Conservation (phyloP, 2,113 vertebrate species). For the Polyodon spathula region DNA sequence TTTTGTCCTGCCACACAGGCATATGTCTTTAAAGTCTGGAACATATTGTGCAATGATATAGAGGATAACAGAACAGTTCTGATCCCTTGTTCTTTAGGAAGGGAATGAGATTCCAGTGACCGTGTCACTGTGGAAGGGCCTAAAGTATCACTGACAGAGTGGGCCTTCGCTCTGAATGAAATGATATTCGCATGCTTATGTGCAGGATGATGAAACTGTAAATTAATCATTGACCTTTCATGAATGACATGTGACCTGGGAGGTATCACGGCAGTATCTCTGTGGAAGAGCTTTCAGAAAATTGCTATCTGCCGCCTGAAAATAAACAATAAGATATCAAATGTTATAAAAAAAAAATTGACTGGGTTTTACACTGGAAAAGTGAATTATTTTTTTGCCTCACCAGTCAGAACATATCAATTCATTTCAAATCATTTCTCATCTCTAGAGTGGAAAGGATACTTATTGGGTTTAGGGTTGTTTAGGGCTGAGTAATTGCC, state of each 20-base stretch:
- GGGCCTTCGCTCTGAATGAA: slow-evolving; percentile 36
- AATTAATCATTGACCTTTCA: slow-evolving; percentile 77
- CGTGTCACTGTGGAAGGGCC: no score
- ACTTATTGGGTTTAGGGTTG: slow-evolving; percentile 35
- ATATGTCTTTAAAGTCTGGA: no score
- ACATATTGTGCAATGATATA: no score
- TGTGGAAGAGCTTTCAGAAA: slow-evolving; percentile 61
- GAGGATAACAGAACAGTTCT: no score
- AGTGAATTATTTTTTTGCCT: slow-evolving; percentile 65
- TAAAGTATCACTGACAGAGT: no score
- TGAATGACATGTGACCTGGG: slow-evolving; percentile 77
- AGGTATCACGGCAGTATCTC: slow-evolving; percentile 65
- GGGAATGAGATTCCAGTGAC: no score
- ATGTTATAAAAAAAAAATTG: slow-evolving; percentile 71
- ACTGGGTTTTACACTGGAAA: slow-evolving; percentile 66
- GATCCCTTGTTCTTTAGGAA: no score
- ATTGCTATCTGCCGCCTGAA: slow-evolving; percentile 75
- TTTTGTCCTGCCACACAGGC: no score
- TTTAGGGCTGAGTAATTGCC: slow-evolving; percentile 36
- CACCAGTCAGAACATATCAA: slow-evolving; percentile 72
- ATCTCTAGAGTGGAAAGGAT: slow-evolving; percentile 37
- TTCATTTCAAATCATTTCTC: slow-evolving; percentile 51
- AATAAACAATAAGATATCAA: slow-evolving; percentile 84
- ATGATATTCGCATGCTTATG: slow-evolving; percentile 59
- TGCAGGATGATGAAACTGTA: slow-evolving; percentile 73